Base-by-base conservation (phyloP, 37 sponge, comb jelly and placozoan species). In the Lycopodina hypogea region DNA sequence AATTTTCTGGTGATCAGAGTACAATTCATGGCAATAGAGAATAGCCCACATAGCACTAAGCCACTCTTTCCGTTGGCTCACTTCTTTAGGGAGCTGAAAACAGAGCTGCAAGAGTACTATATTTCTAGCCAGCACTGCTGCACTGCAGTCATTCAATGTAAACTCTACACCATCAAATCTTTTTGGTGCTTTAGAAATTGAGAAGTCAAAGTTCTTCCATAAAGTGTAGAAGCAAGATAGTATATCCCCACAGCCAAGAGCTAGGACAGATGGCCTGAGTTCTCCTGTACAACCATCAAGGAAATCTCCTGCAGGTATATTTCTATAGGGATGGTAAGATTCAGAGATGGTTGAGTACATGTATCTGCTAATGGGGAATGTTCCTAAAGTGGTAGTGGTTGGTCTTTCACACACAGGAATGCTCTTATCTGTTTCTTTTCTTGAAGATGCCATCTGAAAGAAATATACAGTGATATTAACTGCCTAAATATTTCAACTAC, bases 111-210 rank as follows among this genome's bases (percentile, higher is more conserved):
- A 48, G 63, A 85, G 71, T 3, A 85, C 21, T 30, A 85, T 72
- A 30, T 85, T 85, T 41, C 86, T 38, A 23, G 86, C 86, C 29
- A 85, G 39, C 23, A 85, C 79, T 30, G 86, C 79, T 24, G 86
- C 67, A 63, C n/a, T 42, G 2, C 12, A 30, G 67, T 85, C 86
- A 71, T 85, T 85, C 50, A 85, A 61, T 9, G 72, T 70, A 57
- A 85, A 85, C 28, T 78, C 40, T 1, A 78, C 79, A 42, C 86
- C 86, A 48, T 40, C 60, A 66, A 78, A 85, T 62, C 26, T 4
- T 3, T 23, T 77, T 30, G 69, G 28, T 9, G 23, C 29, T 9
- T 22, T 62, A 24, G 63, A 62, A 22, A 24, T 26, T 52, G 53
- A 52, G 15, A 11, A 52, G 21, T 62, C 63, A 62, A 85, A 85